Percentiles rank a stretch among this genome's conserved stretches.
Evolutionary conservation across 1,140 invertebrate species (phyloP).

Genomic region (Lamellibrachia luymesi): DNA sequence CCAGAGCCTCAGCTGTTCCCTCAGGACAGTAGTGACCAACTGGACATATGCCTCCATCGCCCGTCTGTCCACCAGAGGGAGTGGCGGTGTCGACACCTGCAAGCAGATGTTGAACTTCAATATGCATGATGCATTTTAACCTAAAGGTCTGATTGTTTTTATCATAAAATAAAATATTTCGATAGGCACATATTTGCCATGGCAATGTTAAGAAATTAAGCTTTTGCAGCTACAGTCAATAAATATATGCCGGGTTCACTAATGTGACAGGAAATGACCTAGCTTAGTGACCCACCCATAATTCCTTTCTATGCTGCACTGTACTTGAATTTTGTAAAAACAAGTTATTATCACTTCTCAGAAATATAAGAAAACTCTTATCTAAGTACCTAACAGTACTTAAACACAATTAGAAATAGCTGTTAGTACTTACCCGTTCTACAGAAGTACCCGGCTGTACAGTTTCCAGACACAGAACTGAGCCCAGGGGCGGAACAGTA

Average conservation of each 20-base stretch:
- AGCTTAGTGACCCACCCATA: no score
- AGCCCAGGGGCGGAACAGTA: slow-evolving; percentile 43
- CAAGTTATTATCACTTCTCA: no score
- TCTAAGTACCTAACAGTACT: not conserved
- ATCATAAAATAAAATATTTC: not conserved
- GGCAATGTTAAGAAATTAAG: not conserved
- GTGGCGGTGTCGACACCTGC: slow-evolving; percentile 46
- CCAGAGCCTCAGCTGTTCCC: slow-evolving; percentile 39
- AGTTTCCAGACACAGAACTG: slow-evolving; percentile 37
- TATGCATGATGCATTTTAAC: not conserved
- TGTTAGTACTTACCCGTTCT: slow-evolving; percentile 36
- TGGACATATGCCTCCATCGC: slow-evolving; percentile 47
- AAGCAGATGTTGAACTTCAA: slow-evolving; percentile 4
- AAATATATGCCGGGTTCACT: no score
- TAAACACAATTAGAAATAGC: not conserved
- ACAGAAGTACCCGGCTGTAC: slow-evolving; percentile 50
- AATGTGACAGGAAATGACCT: no score
- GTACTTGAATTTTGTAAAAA: no score
- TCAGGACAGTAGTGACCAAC: slow-evolving; percentile 46
- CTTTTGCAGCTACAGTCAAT: no score
- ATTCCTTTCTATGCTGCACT: not conserved
- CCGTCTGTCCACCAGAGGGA: slow-evolving; percentile 44
- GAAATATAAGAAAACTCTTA: not conserved
- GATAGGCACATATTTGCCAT: not conserved
- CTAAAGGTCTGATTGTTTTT: not conserved